Evolutionary conservation across 2,797 vertebrate species (phyloP).

Genomic region (Trematomus bernacchii): DNA sequence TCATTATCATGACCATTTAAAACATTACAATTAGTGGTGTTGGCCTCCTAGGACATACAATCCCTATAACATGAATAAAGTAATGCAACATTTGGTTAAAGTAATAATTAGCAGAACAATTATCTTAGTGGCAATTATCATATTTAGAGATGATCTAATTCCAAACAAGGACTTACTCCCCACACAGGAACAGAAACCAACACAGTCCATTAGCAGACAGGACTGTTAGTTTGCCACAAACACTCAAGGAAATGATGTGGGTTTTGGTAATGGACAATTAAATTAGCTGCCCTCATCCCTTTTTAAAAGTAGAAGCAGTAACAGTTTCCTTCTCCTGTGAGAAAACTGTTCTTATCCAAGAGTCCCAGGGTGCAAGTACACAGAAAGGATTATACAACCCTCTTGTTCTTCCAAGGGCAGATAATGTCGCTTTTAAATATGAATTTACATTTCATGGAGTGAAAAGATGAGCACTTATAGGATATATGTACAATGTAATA

Average conservation of each 20-base stretch:
- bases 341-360: conserved; percentile 12
- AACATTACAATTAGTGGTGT: conserved; percentile 16
- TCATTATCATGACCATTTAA: conserved; percentile 33
- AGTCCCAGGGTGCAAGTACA: conserved; percentile 33
- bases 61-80: conserved; percentile 9
- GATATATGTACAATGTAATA: background rate
- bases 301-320: conserved; percentile 36
- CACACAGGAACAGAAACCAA: conserved; percentile 17
- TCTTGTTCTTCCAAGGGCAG: conserved; percentile 10
- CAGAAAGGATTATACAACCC: conserved; percentile 13
- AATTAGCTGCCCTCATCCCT: conserved; percentile 19
- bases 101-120: conserved; percentile 25
- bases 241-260: conserved; percentile 3
- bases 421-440: conserved; percentile 20
- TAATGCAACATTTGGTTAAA: conserved; percentile 26
- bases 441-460: conserved; percentile 9
- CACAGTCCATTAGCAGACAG: conserved; percentile 9
- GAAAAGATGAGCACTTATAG: background rate
- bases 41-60: background rate
- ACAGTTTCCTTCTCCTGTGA: conserved; percentile 13
- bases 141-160: conserved; percentile 25
- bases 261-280: conserved; percentile 33
- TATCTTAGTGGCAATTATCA: conserved; percentile 5
- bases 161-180: background rate
- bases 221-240: background rate